phyloP scores from a whole-genome alignment of 2,888 invertebrate genomes.

The Mesoligia furuncula region DNA sequence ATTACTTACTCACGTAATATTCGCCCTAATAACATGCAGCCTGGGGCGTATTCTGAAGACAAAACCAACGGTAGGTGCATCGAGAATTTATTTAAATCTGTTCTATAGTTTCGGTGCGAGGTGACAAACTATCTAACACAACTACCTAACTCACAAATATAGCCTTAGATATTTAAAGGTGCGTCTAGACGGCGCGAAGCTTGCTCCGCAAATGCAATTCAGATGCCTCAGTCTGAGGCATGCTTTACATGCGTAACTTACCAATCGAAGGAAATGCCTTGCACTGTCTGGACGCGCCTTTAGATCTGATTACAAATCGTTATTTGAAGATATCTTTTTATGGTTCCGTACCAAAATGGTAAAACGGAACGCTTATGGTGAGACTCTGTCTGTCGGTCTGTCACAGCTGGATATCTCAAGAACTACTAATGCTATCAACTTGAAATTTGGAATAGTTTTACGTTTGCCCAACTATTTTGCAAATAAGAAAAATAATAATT shows the following conservation, averaged over 20 bases:
- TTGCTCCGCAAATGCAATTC: not conserved
- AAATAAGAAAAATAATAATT: no score
- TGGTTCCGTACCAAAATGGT: no score
- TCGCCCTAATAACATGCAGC: not conserved
- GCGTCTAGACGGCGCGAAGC: not conserved
- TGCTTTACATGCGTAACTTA: not conserved
- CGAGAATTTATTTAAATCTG: no score
- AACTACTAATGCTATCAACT: no score
- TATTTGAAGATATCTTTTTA: not conserved
- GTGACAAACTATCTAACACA: not conserved
- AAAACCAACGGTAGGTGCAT: not conserved
- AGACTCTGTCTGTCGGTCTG: no score
- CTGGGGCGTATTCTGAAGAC: no score
- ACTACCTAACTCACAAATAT: not conserved
- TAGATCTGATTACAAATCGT: not conserved
- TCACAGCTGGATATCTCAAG: no score
- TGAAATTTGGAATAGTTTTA: no score
- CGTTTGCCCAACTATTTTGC: no score
- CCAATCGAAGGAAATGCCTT: not conserved
- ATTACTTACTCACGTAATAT: constrained; percentile 1
- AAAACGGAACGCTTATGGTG: no score
- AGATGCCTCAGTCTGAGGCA: not conserved
- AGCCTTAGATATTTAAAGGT: not conserved
- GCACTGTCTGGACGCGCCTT: not conserved
- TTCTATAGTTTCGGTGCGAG: not conserved